phyloP scores from a whole-genome alignment of 2,797 vertebrate genomes.

The Coregonus sp. region DNA sequence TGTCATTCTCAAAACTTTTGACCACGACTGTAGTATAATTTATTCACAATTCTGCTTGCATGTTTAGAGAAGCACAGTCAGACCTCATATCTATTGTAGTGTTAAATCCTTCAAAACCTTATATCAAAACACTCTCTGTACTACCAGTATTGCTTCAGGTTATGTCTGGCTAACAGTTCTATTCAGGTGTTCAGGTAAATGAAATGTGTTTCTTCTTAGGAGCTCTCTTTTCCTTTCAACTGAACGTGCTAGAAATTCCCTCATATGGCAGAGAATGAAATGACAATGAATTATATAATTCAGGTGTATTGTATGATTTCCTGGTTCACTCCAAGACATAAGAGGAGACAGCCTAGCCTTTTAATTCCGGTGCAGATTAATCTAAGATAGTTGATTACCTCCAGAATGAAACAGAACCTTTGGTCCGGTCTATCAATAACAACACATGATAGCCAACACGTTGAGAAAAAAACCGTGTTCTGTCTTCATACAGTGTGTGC shows the following conservation, averaged over 20 bases:
- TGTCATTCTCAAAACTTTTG: no score
- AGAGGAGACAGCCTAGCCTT: conserved; percentile 58
- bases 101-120: not conserved
- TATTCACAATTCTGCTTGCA: conserved; percentile 32
- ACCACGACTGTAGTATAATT: conserved; percentile 35
- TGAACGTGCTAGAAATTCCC: no score
- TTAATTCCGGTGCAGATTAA: conserved; percentile 29
- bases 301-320: not conserved
- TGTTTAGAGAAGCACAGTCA: not conserved
- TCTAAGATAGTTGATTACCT: conserved; percentile 24
- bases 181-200: no score
- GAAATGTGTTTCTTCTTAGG: no score
- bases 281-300: not conserved
- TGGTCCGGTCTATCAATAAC: conserved; percentile 54
- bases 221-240: no score
- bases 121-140: not conserved
- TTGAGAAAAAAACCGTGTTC: conserved; percentile 21
- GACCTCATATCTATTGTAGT: not conserved
- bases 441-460: conserved; percentile 15
- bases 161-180: no score
- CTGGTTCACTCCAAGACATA: conserved; percentile 20
- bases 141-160: not conserved
- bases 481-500: conserved; percentile 40
- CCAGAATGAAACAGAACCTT: conserved; percentile 45
- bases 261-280: not conserved